Conservation (phyloP, 2,888 invertebrate genomes). For the Cheilosia vernalis region DNA sequence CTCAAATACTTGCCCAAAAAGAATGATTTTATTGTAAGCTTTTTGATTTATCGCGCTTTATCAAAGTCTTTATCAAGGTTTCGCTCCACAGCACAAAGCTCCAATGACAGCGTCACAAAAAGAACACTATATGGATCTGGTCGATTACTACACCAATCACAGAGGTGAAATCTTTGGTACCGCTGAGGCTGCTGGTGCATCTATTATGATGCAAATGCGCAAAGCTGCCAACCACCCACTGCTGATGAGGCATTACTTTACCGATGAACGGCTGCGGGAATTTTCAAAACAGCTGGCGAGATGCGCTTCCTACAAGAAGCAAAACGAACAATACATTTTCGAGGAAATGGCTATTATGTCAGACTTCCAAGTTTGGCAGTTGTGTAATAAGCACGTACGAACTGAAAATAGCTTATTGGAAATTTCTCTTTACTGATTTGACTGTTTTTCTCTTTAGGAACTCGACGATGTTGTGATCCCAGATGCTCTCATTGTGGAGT, state of each 20-base stretch:
- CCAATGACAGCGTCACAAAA: conserved; percentile 90
- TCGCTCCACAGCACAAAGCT: conserved; percentile 83
- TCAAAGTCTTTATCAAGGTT: not conserved
- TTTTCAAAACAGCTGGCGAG: conserved; percentile 89
- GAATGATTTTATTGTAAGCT: conserved; percentile 87
- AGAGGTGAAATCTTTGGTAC: conserved; percentile 86
- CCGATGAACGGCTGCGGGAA: conserved; percentile 85
- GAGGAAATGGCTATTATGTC: conserved; percentile 95
- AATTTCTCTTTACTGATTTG: not conserved
- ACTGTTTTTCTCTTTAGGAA: conserved; percentile 84
- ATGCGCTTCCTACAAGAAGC: conserved; percentile 89
- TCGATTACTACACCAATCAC: conserved; percentile 87
- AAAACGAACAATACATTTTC: conserved; percentile 90
- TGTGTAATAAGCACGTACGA: conserved; percentile 87
- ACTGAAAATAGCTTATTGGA: not conserved
- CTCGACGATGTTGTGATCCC: conserved; percentile 87
- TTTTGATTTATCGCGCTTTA: too few relatives aligned
- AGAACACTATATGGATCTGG: conserved; percentile 89
- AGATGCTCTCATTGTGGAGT: conserved; percentile 88
- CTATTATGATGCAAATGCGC: conserved; percentile 96
- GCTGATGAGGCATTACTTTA: conserved; percentile 90
- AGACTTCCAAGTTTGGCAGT: conserved; percentile 95
- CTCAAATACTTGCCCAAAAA: conserved; percentile 93
- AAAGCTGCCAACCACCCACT: conserved; percentile 97
- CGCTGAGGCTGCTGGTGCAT: conserved; percentile 87